Conservation (phyloP, 2,888 invertebrate genomes). For the Helobdella robusta region DNA sequence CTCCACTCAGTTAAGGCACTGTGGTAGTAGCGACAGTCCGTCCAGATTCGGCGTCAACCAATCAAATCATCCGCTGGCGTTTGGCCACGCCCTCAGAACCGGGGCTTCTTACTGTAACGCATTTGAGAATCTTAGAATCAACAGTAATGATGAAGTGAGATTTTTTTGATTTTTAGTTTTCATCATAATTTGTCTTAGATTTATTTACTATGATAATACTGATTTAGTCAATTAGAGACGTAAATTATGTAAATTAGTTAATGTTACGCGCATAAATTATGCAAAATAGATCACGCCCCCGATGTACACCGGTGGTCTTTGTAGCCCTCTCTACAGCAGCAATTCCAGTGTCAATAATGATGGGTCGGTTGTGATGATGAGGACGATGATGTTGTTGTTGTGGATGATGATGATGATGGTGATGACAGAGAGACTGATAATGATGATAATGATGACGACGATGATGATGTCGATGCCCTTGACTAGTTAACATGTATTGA, state of each 20-base stretch:
- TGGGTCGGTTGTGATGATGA: no score
- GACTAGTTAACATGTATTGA: no score
- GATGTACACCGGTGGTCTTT: neutral
- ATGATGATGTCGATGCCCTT: conserved; percentile 1
- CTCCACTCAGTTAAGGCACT: conserved; percentile 7
- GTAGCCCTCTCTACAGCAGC: neutral
- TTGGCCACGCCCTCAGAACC: neutral
- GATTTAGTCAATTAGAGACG: no score
- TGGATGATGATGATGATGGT: neutral
- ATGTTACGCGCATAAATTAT: no score
- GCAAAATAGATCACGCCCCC: no score
- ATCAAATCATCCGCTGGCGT: conserved; percentile 7
- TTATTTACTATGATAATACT: no score
- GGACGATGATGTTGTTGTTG: neutral
- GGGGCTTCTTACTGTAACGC: no score
- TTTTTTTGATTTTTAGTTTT: no score
- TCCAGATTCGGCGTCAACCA: neutral
- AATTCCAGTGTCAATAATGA: neutral
- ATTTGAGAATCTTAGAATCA: no score
- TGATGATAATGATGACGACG: neutral
- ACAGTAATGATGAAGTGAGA: no score
- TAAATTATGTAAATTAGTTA: no score
- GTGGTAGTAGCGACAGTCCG: conserved; percentile 4
- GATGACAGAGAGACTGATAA: neutral
- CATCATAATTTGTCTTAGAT: no score